Evolutionary conservation across 2,797 vertebrate genomes (phyloP), one percentile per base, ranked within the genome.

Genomic region (Sebastes iracundus): DNA sequence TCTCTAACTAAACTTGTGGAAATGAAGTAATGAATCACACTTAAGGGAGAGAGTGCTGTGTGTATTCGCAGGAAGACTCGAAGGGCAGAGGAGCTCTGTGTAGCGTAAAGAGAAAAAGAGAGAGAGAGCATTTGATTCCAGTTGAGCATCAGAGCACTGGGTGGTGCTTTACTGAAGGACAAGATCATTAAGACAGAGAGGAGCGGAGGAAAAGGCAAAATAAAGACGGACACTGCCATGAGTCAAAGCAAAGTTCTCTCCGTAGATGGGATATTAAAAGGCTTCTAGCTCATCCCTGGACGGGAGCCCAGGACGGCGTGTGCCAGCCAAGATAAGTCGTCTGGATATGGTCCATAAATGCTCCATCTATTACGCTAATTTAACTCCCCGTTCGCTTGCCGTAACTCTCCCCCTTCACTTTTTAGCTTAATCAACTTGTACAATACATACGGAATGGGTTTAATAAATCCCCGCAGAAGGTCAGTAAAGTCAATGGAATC

Each of bases 301-400:
- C 7, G 2, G 8, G 3, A 75, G 80, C 90, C 89, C 66, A 53
- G 88, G 75, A 90, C 82, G 22, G n/a, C 6, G 20, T 67, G 84
- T 82, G 76, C 77, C 58, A 76, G 80, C 78, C 75, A 84, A 87
- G 67, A 89, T 69, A 53, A 79, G 74, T 82, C 14, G 32, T 59
- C 81, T 90, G 91, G 86, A 83, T 56, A 30, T 28, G 64, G 58
- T 82, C 90, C 83, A 85, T 75, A 81, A 87, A 80, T 67, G 33
- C 59, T 76, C 33, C 58, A 60, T 89, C 76, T 83, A 83, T 80
- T 85, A 81, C 22, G 12, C 69, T 82, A 73, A 84, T 87, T 80
- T 85, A 75, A 81, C 64, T 80, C 68, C 60, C 52, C 4, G 58
- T 72, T 75, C 75, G 76, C 72, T 82, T 30, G 59, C 64, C 72